Evolutionary conservation across 2,888 invertebrate species (phyloP).

Genomic region (Cabera pusaria): DNA sequence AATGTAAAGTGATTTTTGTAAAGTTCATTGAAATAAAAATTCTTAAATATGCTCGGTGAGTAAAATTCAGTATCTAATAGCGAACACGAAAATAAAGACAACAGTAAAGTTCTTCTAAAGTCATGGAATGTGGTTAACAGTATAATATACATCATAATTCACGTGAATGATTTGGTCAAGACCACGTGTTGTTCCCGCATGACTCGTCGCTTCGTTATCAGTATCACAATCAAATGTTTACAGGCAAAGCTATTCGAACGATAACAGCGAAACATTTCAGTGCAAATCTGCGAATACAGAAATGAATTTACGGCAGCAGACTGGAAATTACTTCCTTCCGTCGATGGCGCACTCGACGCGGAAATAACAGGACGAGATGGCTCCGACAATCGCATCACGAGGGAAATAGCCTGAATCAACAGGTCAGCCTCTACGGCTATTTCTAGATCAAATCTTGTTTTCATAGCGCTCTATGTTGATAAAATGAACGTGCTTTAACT

Average conservation of each 20-base stretch:
- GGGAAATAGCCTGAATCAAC: slow-evolving; percentile 76
- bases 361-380: slow-evolving; percentile 72
- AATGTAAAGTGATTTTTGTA: too few species aligned
- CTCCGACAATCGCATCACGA: slow-evolving; percentile 62
- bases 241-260: slow-evolving; percentile 14
- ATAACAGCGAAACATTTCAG: slow-evolving; percentile 19
- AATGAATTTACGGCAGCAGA: slow-evolving; percentile 58
- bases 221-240: slow-evolving; percentile 8
- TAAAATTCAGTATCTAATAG: too few species aligned
- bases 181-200: slow-evolving; percentile 3
- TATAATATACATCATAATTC: slow-evolving; percentile 7
- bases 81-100: too few species aligned
- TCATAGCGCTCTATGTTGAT: slow-evolving; percentile 7
- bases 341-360: slow-evolving; percentile 49
- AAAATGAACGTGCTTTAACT: slow-evolving; percentile 18
- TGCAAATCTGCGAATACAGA: slow-evolving; percentile 35
- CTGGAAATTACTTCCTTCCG: slow-evolving; percentile 79
- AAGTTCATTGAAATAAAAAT: too few species aligned
- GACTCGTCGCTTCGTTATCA: slow-evolving; percentile 12
- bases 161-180: background rate
- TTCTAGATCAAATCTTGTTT: slow-evolving; percentile 26
- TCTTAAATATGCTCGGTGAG: too few species aligned
- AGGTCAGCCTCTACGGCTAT: slow-evolving; percentile 53
- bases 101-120: too few species aligned
- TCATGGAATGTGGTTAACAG: too few species aligned